Evolutionary conservation across 2,888 invertebrate genomes (phyloP).

Genomic region (Noctua comes): DNA sequence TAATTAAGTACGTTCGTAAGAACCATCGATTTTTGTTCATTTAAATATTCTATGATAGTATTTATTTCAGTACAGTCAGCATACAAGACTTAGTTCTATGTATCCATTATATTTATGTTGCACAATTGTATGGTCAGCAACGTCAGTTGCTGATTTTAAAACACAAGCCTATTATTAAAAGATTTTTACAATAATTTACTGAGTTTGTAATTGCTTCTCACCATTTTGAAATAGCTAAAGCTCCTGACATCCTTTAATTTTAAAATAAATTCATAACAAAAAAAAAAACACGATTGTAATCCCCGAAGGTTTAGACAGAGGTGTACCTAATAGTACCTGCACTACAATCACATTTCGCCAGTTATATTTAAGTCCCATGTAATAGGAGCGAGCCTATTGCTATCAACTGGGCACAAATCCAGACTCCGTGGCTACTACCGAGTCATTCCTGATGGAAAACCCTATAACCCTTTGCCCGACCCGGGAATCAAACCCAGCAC

Average conservation of each 20-base stretch:
- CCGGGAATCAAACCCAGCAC: too few species aligned
- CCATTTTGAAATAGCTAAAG: neutral
- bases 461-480: too few species aligned
- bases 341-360: too few species aligned
- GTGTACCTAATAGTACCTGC: too few species aligned
- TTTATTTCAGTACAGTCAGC: slow-evolving; percentile 52
- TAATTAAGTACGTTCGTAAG: slow-evolving; percentile 22
- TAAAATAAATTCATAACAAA: too few species aligned
- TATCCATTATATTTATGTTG: slow-evolving; percentile 59
- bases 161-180: slow-evolving; percentile 65
- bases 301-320: too few species aligned
- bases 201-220: slow-evolving; percentile 19
- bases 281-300: too few species aligned
- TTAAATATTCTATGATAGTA: slow-evolving; percentile 43
- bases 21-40: slow-evolving; percentile 46
- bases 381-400: too few species aligned
- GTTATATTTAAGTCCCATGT: too few species aligned
- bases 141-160: slow-evolving; percentile 48
- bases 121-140: slow-evolving; percentile 58
- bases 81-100: slow-evolving; percentile 39
- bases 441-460: too few species aligned
- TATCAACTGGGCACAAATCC: too few species aligned
- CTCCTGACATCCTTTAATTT: neutral
- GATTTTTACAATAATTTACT: slow-evolving; percentile 52
- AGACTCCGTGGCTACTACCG: too few species aligned